Evolutionary conservation across 2,797 vertebrate species (phyloP).

Genomic region (Pangasius macronema): DNA sequence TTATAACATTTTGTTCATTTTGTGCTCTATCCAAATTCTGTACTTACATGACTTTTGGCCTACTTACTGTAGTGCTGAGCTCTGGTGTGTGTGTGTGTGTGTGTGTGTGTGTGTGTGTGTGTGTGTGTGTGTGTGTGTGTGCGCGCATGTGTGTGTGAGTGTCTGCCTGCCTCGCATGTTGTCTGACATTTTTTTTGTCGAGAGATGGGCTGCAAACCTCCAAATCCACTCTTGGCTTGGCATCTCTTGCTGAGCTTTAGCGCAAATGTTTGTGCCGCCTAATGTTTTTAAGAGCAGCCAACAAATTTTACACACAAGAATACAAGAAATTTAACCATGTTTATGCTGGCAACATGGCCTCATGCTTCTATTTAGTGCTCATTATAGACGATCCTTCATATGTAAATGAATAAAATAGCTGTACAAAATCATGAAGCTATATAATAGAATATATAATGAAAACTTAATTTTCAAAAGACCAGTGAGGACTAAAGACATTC

Average conservation of each 20-base stretch:
- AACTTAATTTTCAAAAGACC: background rate
- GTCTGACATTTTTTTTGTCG: constrained; percentile 38
- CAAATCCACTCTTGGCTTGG: constrained; percentile 46
- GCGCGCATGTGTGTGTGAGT: background rate
- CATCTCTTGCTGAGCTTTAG: constrained; percentile 22
- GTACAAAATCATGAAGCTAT: background rate
- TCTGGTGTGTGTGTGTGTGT: constrained; percentile 1
- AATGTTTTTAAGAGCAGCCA: constrained; percentile 45
- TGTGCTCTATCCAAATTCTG: constrained; percentile 35
- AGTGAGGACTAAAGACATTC: background rate
- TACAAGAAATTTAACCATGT: constrained; percentile 33
- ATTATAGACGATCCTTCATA: background rate
- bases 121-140: constrained; percentile 16
- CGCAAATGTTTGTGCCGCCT: constrained; percentile 20
- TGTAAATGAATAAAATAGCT: background rate
- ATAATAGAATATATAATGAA: background rate
- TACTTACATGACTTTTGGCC: constrained; percentile 69
- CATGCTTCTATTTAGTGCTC: constrained; percentile 1
- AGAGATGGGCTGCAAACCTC: constrained; percentile 48
- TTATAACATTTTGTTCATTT: constrained; percentile 36
- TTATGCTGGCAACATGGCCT: constrained; percentile 4
- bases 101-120: constrained; percentile 17
- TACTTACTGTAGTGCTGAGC: constrained; percentile 61
- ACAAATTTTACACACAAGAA: constrained; percentile 36
- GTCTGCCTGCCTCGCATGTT: constrained; percentile 24